These are phyloP conservation scores for Adrianichthys oophorus DNA, from an alignment of 2,797 vertebrate species.

Conservation along the genomic window DNA sequence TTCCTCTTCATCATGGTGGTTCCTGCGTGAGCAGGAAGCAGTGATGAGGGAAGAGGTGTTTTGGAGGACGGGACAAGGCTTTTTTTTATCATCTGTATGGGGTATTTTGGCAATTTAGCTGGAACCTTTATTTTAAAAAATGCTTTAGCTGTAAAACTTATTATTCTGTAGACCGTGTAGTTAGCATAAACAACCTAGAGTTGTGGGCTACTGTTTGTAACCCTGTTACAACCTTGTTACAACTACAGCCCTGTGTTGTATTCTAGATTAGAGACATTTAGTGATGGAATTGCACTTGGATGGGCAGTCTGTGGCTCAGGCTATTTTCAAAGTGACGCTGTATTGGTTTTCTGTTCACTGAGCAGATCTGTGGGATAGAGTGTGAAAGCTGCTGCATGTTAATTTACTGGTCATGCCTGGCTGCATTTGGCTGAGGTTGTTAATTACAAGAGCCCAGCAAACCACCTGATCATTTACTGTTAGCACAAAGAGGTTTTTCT, in stretches of 20 bases:
- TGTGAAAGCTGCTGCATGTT: conserved; percentile 75
- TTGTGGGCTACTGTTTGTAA: too few relatives aligned
- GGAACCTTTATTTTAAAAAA: too few relatives aligned
- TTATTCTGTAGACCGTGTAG: too few relatives aligned
- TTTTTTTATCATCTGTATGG: too few relatives aligned
- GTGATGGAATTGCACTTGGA: conserved; percentile 35
- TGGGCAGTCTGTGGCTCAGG: conserved; percentile 34
- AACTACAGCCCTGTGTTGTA: too few relatives aligned
- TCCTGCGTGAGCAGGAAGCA: conserved; percentile 77
- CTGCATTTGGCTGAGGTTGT: conserved; percentile 71
- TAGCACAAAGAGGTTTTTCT: conserved; percentile 29
- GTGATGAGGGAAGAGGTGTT: conserved; percentile 63
- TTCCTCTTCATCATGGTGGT: conserved; percentile 73
- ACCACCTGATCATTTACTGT: conserved; percentile 73
- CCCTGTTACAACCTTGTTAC: too few relatives aligned
- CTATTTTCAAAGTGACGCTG: conserved; percentile 60
- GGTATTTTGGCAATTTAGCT: too few relatives aligned
- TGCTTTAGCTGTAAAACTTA: too few relatives aligned
- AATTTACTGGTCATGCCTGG: conserved; percentile 73
- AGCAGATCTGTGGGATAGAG: conserved; percentile 66
- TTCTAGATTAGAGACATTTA: conserved; percentile 20
- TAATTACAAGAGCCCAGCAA: conserved; percentile 72
- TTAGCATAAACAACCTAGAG: too few relatives aligned
- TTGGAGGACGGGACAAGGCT: conserved; percentile 34
- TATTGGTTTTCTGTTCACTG: conserved; percentile 72